Percentiles rank a stretch among this genome's conserved stretches.
Evolutionary conservation across 2,797 vertebrate genomes (phyloP).

Genomic region (Heterohyrax brucei): DNA sequence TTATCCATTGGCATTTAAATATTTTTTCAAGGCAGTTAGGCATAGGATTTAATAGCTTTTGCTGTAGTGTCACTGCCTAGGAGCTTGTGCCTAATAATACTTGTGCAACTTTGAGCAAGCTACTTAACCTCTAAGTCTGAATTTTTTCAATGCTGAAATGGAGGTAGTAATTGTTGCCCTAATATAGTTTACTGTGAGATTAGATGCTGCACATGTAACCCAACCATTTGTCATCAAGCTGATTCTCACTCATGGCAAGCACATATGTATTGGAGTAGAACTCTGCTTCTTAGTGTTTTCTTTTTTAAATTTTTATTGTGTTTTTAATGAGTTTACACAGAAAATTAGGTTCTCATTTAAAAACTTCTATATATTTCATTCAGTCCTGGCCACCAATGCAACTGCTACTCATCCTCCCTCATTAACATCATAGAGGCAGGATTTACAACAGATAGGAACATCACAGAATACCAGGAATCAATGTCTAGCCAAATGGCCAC

Average conservation of each 20-base stretch:
- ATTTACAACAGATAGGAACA: too few relatives aligned
- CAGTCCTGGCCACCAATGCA: too few relatives aligned
- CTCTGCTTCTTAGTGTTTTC: too few relatives aligned
- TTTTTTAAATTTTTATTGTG: too few relatives aligned
- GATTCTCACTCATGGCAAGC: background rate
- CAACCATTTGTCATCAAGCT: background rate
- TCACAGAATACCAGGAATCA: too few relatives aligned
- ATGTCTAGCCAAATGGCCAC: too few relatives aligned
- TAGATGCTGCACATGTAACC: background rate
- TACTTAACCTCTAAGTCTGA: background rate
- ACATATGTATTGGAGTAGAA: background rate
- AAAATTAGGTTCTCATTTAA: too few relatives aligned
- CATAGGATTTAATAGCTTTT: background rate
- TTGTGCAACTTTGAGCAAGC: background rate
- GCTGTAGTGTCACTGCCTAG: background rate
- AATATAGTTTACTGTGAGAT: background rate
- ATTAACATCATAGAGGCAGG: too few relatives aligned
- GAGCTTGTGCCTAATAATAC: background rate
- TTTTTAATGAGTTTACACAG: too few relatives aligned
- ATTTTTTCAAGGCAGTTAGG: background rate
- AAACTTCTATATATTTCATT: too few relatives aligned
- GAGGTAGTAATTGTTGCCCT: background rate
- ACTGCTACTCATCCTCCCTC: too few relatives aligned
- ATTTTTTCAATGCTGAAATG: constrained; percentile 11
- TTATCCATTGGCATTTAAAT: background rate